These are phyloP conservation scores for Caenorhabditis macrosperma DNA, from an alignment of 2,888 invertebrate species.

Conservation along the genomic window DNA sequence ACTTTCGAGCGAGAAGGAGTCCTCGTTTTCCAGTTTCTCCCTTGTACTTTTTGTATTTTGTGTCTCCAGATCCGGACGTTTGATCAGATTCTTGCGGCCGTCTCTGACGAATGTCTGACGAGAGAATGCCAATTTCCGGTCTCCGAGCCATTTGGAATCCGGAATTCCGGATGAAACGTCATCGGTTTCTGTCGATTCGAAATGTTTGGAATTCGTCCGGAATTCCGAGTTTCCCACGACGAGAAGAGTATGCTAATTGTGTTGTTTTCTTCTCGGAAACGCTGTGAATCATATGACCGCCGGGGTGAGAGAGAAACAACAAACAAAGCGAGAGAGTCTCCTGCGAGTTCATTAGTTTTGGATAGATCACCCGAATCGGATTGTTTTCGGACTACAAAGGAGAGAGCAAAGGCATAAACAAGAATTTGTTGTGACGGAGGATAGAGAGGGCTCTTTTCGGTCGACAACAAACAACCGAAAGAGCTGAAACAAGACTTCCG, in stretches of 20 bases:
- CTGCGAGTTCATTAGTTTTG: background rate
- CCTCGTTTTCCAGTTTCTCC: too few species aligned
- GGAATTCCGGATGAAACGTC: background rate
- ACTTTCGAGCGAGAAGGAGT: too few species aligned
- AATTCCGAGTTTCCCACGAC: background rate
- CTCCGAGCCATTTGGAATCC: background rate
- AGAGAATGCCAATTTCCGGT: background rate
- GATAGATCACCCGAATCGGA: background rate
- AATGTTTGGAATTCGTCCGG: background rate
- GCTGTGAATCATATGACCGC: background rate
- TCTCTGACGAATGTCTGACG: too few species aligned
- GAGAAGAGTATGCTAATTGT: background rate
- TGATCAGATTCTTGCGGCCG: too few species aligned
- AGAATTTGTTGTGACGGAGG: background rate
- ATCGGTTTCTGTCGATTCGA: background rate
- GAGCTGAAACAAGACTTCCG: background rate
- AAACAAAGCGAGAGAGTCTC: background rate
- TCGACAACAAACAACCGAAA: background rate
- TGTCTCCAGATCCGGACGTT: too few species aligned
- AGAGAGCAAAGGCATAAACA: background rate
- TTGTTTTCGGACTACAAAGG: background rate
- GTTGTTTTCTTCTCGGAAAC: background rate
- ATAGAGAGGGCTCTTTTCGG: slow-evolving; percentile 11
- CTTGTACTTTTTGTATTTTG: too few species aligned
- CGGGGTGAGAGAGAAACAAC: background rate